Conservation (phyloP, 2,113 vertebrate species). For the Hemiscyllium ocellatum region DNA sequence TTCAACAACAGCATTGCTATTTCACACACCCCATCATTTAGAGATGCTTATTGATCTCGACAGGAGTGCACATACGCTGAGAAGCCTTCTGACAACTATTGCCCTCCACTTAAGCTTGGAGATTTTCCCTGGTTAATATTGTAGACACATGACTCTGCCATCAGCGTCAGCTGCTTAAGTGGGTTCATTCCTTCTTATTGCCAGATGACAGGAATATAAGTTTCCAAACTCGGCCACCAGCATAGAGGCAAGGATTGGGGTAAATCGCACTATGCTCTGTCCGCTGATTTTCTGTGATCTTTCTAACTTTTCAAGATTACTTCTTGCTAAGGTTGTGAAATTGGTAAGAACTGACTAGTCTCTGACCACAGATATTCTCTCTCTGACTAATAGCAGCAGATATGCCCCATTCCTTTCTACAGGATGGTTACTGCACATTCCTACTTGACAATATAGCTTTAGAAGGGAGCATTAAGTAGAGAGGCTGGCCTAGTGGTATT, state of each 20-base stretch:
- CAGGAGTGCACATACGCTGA: neutral
- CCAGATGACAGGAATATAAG: neutral
- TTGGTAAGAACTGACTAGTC: neutral
- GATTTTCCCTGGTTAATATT: constrained; percentile 11
- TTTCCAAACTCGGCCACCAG: neutral
- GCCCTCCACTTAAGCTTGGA: neutral
- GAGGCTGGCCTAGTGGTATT: too few species aligned
- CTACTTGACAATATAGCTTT: neutral
- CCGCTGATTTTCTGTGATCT: neutral
- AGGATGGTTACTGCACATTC: neutral
- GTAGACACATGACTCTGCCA: neutral
- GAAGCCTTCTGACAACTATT: neutral
- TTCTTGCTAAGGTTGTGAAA: neutral
- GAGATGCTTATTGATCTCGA: neutral
- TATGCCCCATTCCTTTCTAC: neutral
- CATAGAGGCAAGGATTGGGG: neutral
- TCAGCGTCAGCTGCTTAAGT: neutral
- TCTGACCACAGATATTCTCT: neutral
- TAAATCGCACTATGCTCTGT: neutral
- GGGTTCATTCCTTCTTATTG: neutral
- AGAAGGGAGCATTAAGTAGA: too few species aligned
- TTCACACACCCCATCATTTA: neutral
- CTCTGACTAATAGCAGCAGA: neutral
- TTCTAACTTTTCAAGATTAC: neutral
- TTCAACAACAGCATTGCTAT: neutral